phyloP scores from a whole-genome alignment of 2,797 vertebrate genomes.

The Benthosema pterotum region DNA sequence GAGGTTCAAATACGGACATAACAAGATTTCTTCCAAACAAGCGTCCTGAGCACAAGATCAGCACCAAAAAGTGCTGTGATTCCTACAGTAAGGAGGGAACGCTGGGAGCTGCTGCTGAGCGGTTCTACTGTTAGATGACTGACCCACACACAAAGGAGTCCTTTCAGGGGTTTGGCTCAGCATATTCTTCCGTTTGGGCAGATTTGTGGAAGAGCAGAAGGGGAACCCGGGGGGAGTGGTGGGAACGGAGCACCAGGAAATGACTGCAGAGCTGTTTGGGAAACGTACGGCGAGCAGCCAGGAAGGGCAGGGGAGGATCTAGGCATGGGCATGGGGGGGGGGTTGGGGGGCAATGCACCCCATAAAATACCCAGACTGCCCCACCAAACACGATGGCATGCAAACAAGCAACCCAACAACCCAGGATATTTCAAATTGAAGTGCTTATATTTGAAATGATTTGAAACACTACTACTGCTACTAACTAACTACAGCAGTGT shows the following conservation, averaged over 20 bases:
- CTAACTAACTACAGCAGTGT: too few relatives aligned
- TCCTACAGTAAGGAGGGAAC: neutral
- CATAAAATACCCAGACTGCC: too few relatives aligned
- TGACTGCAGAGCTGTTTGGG: slow-evolving; percentile 52
- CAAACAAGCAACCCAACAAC: too few relatives aligned
- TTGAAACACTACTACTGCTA: too few relatives aligned
- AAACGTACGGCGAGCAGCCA: slow-evolving; percentile 45
- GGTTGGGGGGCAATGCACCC: too few relatives aligned
- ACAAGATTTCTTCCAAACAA: neutral
- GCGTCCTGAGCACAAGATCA: slow-evolving; percentile 14
- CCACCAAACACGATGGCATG: too few relatives aligned
- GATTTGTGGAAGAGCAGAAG: slow-evolving; percentile 37
- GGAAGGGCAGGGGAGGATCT: slow-evolving; percentile 13
- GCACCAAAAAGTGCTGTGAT: neutral
- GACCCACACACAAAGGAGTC: slow-evolving; percentile 68
- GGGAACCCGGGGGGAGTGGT: slow-evolving; percentile 7
- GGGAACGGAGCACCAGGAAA: slow-evolving; percentile 63
- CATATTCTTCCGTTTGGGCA: slow-evolving; percentile 64
- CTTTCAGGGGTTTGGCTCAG: slow-evolving; percentile 66
- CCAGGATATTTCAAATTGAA: too few relatives aligned
- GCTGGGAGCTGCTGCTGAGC: slow-evolving; percentile 32
- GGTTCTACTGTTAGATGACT: slow-evolving; percentile 22
- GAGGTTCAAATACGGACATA: too few relatives aligned
- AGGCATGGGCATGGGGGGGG: too few relatives aligned
- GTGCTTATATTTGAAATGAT: too few relatives aligned